A percentile compares a stretch with the other conserved stretches of the same genome.
Conservation (phyloP, 2,113 vertebrate genomes). For the Alligator sinensis region DNA sequence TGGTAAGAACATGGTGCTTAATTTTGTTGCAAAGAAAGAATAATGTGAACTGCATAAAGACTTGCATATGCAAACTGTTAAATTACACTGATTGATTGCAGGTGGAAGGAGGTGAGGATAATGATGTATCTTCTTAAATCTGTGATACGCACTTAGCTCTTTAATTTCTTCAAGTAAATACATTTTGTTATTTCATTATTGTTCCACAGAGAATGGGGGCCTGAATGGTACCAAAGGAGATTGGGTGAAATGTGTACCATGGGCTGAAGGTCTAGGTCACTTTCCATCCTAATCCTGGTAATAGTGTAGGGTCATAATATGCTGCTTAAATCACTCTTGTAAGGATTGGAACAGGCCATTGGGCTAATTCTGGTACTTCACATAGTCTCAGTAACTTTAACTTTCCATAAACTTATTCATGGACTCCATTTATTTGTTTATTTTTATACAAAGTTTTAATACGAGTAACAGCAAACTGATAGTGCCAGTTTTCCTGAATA, state of each 20-base stretch:
- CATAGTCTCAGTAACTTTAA: not conserved
- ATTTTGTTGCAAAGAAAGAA: not conserved
- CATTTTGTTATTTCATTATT: constrained; percentile 67
- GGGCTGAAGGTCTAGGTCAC: constrained; percentile 35
- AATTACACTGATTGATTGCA: not conserved
- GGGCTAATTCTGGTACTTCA: not conserved
- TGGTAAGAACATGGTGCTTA: constrained; percentile 80
- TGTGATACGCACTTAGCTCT: not conserved
- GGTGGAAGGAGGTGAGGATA: not conserved
- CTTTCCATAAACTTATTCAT: not conserved
- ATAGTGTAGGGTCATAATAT: constrained; percentile 44
- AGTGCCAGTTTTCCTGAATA: not conserved
- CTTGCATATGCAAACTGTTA: not conserved
- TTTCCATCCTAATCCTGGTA: constrained; percentile 46
- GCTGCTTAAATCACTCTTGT: constrained; percentile 46
- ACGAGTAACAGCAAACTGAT: not conserved
- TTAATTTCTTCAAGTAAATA: constrained; percentile 62
- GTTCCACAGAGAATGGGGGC: constrained; percentile 62
- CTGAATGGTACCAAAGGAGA: constrained; percentile 62
- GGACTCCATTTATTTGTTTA: not conserved
- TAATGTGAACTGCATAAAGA: not conserved
- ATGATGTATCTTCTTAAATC: not conserved
- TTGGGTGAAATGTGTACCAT: constrained; percentile 62
- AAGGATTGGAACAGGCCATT: constrained; percentile 38
- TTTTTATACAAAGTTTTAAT: not conserved